A percentile compares a stretch with the other conserved stretches of the same genome.
These are phyloP conservation scores for Danio albolineatus DNA, from an alignment of 2,797 vertebrate genomes.

Conservation along the genomic window DNA sequence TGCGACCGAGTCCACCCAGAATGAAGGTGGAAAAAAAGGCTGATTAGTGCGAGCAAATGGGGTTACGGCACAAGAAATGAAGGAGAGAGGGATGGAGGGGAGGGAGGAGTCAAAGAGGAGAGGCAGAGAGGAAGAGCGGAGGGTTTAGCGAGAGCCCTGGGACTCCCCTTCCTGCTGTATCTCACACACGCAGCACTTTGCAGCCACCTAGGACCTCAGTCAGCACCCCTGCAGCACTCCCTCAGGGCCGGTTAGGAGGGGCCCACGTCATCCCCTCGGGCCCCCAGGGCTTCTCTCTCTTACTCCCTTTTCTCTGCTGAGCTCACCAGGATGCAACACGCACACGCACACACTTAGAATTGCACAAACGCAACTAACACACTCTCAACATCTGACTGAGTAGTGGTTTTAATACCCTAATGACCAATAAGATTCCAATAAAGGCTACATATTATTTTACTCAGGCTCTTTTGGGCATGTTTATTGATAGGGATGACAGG, in stretches of 20 bases:
- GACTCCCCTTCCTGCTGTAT: conserved; percentile 81
- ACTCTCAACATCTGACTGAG: conserved; percentile 24
- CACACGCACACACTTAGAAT: conserved; percentile 36
- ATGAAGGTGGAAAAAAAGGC: conserved; percentile 20
- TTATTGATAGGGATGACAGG: conserved; percentile 5
- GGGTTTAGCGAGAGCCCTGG: conserved; percentile 65
- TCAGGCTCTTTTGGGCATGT: neutral
- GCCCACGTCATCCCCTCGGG: conserved; percentile 60
- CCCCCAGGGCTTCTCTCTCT: conserved; percentile 73
- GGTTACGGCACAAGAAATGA: conserved; percentile 36
- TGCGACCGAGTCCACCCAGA: conserved; percentile 47
- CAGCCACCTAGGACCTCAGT: conserved; percentile 83
- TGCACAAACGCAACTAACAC: conserved; percentile 17
- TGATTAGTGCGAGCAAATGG: conserved; percentile 40
- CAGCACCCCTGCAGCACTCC: conserved; percentile 77
- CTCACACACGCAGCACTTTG: conserved; percentile 82
- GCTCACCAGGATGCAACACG: conserved; percentile 50
- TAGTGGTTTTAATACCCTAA: neutral
- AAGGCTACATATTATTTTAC: conserved; percentile 28
- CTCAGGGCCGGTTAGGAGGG: conserved; percentile 71
- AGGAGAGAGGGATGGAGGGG: conserved; percentile 39
- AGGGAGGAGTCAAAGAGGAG: conserved; percentile 34
- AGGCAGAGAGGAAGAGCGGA: conserved; percentile 27
- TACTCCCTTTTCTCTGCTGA: conserved; percentile 63
- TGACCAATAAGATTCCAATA: conserved; percentile 3